These are phyloP conservation scores for Oryzias curvinotus DNA, from an alignment of 2,113 vertebrate genomes.

Conservation along the genomic window DNA sequence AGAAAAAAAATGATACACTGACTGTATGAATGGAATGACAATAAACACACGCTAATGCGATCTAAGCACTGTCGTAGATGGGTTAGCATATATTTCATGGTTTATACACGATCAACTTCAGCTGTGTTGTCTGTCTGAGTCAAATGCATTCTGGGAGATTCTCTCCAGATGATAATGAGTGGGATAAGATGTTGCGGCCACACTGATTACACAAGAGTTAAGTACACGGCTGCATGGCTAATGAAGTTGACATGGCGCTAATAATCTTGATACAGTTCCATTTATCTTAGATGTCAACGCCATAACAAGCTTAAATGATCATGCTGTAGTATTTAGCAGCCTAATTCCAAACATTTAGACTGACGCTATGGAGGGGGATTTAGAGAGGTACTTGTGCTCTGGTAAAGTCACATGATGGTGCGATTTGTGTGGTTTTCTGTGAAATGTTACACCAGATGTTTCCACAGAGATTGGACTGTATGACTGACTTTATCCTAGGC, in stretches of 20 bases:
- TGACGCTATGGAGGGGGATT: not conserved
- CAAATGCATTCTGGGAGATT: constrained; percentile 25
- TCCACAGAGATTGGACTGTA: too few relatives aligned
- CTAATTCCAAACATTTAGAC: constrained; percentile 3
- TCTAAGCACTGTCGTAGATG: constrained; percentile 51
- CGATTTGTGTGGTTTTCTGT: not conserved
- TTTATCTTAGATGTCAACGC: constrained; percentile 28
- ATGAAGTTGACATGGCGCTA: constrained; percentile 50
- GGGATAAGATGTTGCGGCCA: constrained; percentile 34
- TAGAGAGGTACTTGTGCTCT: not conserved
- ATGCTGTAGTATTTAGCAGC: constrained; percentile 14
- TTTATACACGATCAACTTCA: constrained; percentile 9
- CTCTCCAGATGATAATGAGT: constrained; percentile 26
- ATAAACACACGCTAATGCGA: constrained; percentile 41
- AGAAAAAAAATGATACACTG: constrained; percentile 32
- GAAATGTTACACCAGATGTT: not conserved
- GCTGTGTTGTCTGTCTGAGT: constrained; percentile 5
- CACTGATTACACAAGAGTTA: constrained; percentile 50
- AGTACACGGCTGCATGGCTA: constrained; percentile 43
- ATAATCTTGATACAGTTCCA: constrained; percentile 41
- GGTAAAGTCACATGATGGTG: not conserved
- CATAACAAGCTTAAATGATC: constrained; percentile 45
- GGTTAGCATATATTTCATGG: constrained; percentile 54
- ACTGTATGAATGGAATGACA: constrained; percentile 8
- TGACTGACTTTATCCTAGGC: too few relatives aligned